Evolutionary conservation across 2,888 invertebrate genomes (phyloP), one percentile per base, ranked within the genome.

Genomic region (Nomada lathburiana): DNA sequence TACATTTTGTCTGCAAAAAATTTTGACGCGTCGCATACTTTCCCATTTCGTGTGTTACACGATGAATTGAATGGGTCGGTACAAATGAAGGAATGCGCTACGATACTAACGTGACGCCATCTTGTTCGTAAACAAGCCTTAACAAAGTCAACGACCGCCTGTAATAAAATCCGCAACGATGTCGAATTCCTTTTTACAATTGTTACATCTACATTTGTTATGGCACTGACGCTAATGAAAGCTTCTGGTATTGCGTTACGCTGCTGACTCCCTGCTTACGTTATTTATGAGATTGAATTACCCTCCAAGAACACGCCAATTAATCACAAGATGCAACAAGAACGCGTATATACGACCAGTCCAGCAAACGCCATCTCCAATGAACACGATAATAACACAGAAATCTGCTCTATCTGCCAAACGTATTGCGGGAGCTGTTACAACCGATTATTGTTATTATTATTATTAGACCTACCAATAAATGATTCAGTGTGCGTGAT

Each of bases 141-240:
- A 72, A 26, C 64, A 50, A 52, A 64, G 52, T 73, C 76, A 64
- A 57, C 42, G 42, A 65, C 52, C 18, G 20, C n/a, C 18, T 59
- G 65, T 18, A 59, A 65, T 29, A 7, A 64, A 65, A 73, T 59
- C 64, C 18, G 60, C 60, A 60, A 44, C 42, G 73, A 36, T 65
- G 36, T 74, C 73, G 57, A 65, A 73, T 73, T 65, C 59, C 13
- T 47, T 73, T 76, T 65, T 18, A 59, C 2, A 20, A 62, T 29
- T 44, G 5, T 18, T 20, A 2, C 42, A 23, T 3, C 26, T 44
- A 29, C 36, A 36, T 47, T 70, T 62, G 44, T 57, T 55, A 11
- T 18, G 29, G 16, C 23, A 11, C 26, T 2, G 5, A 3, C 52
- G 71, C 4, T 10, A 13, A 29, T 47, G 47, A 57, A 57, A 73